These are phyloP conservation scores for Therioaphis trifolii DNA, from an alignment of 2,888 invertebrate genomes.

Conservation along the genomic window DNA sequence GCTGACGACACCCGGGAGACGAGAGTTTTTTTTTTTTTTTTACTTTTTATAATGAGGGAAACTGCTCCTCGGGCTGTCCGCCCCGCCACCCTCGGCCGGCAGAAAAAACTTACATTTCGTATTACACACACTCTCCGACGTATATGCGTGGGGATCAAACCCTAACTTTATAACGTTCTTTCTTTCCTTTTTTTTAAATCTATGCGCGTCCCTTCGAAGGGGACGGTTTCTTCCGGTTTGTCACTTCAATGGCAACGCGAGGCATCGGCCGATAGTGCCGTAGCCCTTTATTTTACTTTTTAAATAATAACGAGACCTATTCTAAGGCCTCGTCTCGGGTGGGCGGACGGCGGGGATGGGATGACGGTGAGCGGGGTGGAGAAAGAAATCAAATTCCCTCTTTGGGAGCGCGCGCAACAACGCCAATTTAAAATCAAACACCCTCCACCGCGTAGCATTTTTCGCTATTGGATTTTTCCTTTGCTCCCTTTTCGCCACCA, in stretches of 20 bases:
- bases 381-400: conserved; percentile 63
- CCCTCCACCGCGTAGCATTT: conserved; percentile 51
- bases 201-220: conserved; percentile 40
- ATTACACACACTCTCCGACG: not conserved
- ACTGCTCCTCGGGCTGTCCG: conserved; percentile 45
- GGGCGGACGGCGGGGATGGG: not conserved
- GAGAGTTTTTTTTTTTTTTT: conserved; percentile 43
- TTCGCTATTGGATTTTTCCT: conserved; percentile 58
- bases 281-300: conserved; percentile 62
- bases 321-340: not conserved
- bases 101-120: conserved; percentile 55
- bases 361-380: conserved; percentile 62
- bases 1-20: conserved; percentile 62
- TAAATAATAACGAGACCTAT: conserved; percentile 65
- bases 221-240: conserved; percentile 59
- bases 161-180: conserved; percentile 58
- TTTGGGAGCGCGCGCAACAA: conserved; percentile 34
- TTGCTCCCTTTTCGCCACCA: not conserved
- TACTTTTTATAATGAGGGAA: conserved; percentile 62
- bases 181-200: conserved; percentile 40
- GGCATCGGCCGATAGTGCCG: not conserved
- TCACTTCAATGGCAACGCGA: conserved; percentile 40
- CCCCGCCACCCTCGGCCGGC: not conserved
- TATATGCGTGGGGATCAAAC: conserved; percentile 42
- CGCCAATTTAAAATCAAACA: conserved; percentile 62